Conservation (phyloP, 2,888 invertebrate genomes). For the Tholera decimalis region DNA sequence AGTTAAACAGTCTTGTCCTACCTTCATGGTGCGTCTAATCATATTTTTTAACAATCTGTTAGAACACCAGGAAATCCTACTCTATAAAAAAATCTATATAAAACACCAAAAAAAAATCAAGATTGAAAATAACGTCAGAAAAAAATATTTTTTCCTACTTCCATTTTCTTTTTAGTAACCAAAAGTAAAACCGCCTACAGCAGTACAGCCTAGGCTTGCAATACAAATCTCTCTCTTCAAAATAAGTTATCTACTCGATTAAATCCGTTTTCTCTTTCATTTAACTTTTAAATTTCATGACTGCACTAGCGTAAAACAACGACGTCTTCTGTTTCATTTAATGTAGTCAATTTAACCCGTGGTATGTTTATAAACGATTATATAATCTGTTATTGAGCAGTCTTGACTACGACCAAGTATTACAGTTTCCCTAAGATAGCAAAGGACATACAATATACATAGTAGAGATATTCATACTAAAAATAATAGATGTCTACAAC, state of each 20-base stretch:
- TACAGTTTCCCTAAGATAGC: not conserved
- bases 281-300: conserved; percentile 56
- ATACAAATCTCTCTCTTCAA: conserved; percentile 26
- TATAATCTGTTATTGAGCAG: conserved; percentile 2
- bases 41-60: not conserved
- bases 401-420: conserved; percentile 1
- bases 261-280: conserved; percentile 62
- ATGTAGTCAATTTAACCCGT: conserved; percentile 31
- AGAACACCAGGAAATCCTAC: not conserved
- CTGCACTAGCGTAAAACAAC: conserved; percentile 25
- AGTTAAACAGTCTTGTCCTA: not conserved
- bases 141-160: too few species aligned
- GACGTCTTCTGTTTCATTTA: conserved; percentile 26
- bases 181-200: conserved; percentile 14
- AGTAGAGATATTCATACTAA: too few species aligned
- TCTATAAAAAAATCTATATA: not conserved
- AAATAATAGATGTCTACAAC: too few species aligned
- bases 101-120: not conserved
- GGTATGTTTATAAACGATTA: conserved; percentile 37
- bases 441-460: not conserved
- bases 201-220: conserved; percentile 10
- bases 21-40: not conserved
- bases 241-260: conserved; percentile 29
- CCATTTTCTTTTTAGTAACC: too few species aligned
- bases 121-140: not conserved